Evolutionary conservation across 2,113 vertebrate genomes (phyloP), one percentile per base, ranked within the genome.

Genomic region (Dasypus novemcinctus): DNA sequence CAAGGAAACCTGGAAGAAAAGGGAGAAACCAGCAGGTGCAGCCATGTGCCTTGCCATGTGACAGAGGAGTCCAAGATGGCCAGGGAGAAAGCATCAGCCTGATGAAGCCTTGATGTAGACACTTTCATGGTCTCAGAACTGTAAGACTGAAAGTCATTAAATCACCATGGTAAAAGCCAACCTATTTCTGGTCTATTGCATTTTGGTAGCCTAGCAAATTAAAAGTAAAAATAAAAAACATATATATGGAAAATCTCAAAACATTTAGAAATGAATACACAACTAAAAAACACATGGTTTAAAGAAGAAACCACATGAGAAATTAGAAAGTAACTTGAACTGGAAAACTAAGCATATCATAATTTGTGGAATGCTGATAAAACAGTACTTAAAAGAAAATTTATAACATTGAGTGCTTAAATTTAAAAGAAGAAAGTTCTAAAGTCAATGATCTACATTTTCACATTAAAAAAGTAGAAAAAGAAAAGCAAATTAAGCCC

Each of bases 121-220:
- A n/a, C n/a, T n/a, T n/a, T 9, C 5, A 9, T 5, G 43, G 43
- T 46, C 43, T 9, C 9, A 6, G 9, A 46, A 5, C 5, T 9
- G 43, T 5, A 9, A 9, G 5, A 5, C 9, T 5, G 5, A 9
- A 46, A 9, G n/a, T n/a, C n/a, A 5, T 46, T 46, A 9, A 46
- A 46, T 46, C 9, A 9, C 5, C 5, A 46, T 46, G 5, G 5
- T 9, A 46, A 46, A 46, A 46, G 9, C 5, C 5, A 46, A 5
- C 5, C 9, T 46, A 5, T 46, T 46, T 5, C 9, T 5, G 43
- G 9, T 5, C 5, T 46, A 9, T 46, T 5, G 5, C 9, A 9
- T 5, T 46, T 5, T 46, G 43, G 43, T n/a, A n/a, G n/a, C n/a
- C n/a, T n/a, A n/a, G n/a, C n/a, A n/a, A n/a, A n/a, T n/a, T 12